These are phyloP conservation scores for Tetrax tetrax DNA, from an alignment of 2,113 vertebrate species.

Conservation along the genomic window DNA sequence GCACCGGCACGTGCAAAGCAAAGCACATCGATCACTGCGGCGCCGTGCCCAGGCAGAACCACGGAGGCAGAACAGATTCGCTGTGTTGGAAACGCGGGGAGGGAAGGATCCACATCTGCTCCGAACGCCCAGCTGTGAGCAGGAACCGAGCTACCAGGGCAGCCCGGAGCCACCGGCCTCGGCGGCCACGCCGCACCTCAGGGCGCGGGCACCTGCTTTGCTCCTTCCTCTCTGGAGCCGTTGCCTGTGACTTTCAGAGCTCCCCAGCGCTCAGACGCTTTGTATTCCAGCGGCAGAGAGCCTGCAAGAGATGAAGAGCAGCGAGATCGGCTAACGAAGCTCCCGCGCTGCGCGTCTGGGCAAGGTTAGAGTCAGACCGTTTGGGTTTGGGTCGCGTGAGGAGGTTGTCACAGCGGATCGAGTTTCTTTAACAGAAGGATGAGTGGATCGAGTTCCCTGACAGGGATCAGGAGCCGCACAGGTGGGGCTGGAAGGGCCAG, in stretches of 20 bases:
- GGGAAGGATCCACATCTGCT: background rate
- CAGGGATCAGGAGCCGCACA: accelerated
- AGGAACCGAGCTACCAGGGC: background rate
- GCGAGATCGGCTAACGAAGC: accelerated
- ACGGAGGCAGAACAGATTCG: accelerated
- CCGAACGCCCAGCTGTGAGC: accelerated
- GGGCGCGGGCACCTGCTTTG: accelerated
- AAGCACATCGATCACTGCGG: too few relatives aligned
- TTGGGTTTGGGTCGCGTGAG: accelerated
- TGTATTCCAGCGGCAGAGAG: accelerated
- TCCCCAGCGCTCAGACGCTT: background rate
- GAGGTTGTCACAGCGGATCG: accelerated
- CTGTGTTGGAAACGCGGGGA: accelerated
- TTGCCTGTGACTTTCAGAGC: background rate
- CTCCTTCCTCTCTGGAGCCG: background rate
- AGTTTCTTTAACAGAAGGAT: too few relatives aligned
- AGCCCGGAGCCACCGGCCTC: background rate
- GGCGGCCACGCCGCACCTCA: too few relatives aligned
- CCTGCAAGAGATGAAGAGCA: accelerated
- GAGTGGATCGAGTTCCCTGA: background rate
- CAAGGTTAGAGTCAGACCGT: accelerated
- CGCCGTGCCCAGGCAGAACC: background rate
- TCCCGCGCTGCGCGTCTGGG: accelerated
- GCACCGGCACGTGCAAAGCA: too few relatives aligned
- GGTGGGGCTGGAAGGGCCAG: background rate